These are phyloP conservation scores for Paguma larvata DNA, from an alignment of 2,797 vertebrate species.

Conservation along the genomic window DNA sequence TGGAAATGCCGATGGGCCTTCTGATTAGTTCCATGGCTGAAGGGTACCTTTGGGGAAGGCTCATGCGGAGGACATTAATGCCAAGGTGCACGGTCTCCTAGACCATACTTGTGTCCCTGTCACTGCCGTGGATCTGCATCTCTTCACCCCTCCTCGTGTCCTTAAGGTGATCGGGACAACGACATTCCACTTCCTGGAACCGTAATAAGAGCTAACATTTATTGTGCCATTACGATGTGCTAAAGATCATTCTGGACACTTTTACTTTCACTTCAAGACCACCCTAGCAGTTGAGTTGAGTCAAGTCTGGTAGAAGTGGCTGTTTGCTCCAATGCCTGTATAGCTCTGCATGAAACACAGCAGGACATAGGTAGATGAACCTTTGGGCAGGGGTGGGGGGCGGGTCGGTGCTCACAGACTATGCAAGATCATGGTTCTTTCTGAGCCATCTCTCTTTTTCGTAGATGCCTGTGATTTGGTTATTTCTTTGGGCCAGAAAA, in stretches of 20 bases:
- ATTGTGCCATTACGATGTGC: neutral
- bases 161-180: neutral
- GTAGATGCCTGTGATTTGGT: slow-evolving; percentile 79
- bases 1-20: neutral
- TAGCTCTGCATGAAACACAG: neutral
- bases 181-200: neutral
- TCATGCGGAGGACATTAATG: too few relatives aligned
- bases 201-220: neutral
- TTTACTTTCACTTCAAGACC: neutral
- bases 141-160: neutral
- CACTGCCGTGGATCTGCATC: neutral
- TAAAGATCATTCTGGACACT: neutral
- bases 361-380: neutral
- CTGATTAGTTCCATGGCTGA: neutral
- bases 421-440: slow-evolving; percentile 68
- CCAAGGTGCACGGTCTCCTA: neutral
- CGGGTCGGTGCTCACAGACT: neutral
- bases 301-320: neutral
- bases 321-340: neutral
- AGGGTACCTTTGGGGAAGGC: neutral
- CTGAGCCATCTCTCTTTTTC: slow-evolving; percentile 78
- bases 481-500: slow-evolving; percentile 79
- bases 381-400: neutral
- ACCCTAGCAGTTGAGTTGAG: neutral
- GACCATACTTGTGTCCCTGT: neutral